Evolutionary conservation across 2,888 invertebrate genomes (phyloP).

Genomic region (Muschampia plurimacula): DNA sequence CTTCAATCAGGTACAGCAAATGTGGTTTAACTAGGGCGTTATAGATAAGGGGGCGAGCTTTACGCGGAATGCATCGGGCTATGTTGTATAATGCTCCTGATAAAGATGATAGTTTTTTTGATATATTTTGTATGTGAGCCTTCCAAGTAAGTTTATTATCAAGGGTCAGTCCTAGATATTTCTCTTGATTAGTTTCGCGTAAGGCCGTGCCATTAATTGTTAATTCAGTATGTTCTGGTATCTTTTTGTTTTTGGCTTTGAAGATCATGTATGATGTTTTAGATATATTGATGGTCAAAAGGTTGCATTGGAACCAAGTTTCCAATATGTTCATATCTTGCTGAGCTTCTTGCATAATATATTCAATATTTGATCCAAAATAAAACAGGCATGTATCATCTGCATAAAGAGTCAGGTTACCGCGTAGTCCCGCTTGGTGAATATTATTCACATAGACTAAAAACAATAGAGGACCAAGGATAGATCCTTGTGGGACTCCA

Average conservation of each 20-base stretch:
- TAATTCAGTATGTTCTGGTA: background rate
- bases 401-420: conserved; percentile 11
- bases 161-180: conserved; percentile 11
- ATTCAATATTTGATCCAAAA: background rate
- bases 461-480: background rate
- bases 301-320: conserved; percentile 12
- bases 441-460: background rate
- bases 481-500: background rate
- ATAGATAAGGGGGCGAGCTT: conserved; percentile 10
- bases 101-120: conserved; percentile 8
- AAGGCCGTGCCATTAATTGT: background rate
- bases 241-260: conserved; percentile 9
- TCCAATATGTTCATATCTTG: conserved; percentile 2
- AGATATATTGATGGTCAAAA: conserved; percentile 5
- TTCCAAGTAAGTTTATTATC: conserved; percentile 11
- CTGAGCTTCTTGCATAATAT: background rate
- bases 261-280: conserved; percentile 12
- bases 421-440: background rate
- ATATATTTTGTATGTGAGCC: conserved; percentile 2
- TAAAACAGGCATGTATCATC: conserved; percentile 22
- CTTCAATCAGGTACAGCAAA: conserved; percentile 15
- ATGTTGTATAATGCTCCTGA: conserved; percentile 4
- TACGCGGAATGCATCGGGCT: background rate
- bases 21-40: conserved; percentile 17
- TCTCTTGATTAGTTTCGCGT: conserved; percentile 1